Conservation (phyloP, 1,140 invertebrate genomes). For the Lepidotrigona ventralis region DNA sequence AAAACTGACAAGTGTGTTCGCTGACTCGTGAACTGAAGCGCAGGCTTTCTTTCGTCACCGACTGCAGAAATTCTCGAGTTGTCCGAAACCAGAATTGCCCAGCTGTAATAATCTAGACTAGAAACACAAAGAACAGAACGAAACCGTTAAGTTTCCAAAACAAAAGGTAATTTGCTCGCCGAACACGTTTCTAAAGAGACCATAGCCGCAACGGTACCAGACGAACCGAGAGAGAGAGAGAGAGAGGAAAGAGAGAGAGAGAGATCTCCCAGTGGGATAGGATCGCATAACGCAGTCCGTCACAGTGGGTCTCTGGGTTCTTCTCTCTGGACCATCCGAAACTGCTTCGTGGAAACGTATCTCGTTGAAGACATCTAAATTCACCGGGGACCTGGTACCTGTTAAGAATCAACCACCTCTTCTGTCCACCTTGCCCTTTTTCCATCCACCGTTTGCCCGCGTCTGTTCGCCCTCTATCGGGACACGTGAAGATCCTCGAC, state of each 20-base stretch:
- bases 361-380: slow-evolving; percentile 57
- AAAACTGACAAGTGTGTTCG: too few relatives aligned
- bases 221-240: not conserved
- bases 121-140: not conserved
- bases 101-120: not conserved
- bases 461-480: not conserved
- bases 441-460: not conserved
- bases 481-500: not conserved
- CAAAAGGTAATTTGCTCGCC: slow-evolving; percentile 66
- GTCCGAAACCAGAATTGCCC: not conserved
- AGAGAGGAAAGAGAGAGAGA: too few relatives aligned
- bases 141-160: slow-evolving; percentile 63
- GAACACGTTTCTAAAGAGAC: slow-evolving; percentile 64
- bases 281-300: slow-evolving; percentile 58
- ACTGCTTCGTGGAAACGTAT: slow-evolving; percentile 64
- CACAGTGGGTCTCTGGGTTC: slow-evolving; percentile 56
- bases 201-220: slow-evolving; percentile 60
- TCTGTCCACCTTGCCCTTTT: not conserved
- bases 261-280: slow-evolving; percentile 62
- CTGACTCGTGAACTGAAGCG: too few relatives aligned
- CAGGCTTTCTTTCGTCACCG: too few relatives aligned
- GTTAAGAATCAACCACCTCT: slow-evolving; percentile 45
- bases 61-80: not conserved
- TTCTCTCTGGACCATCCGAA: slow-evolving; percentile 46
- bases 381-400: slow-evolving; percentile 48